Evolutionary conservation across 2,888 invertebrate genomes (phyloP), one percentile per base, ranked within the genome.

Genomic region (Helicoverpa assulta): DNA sequence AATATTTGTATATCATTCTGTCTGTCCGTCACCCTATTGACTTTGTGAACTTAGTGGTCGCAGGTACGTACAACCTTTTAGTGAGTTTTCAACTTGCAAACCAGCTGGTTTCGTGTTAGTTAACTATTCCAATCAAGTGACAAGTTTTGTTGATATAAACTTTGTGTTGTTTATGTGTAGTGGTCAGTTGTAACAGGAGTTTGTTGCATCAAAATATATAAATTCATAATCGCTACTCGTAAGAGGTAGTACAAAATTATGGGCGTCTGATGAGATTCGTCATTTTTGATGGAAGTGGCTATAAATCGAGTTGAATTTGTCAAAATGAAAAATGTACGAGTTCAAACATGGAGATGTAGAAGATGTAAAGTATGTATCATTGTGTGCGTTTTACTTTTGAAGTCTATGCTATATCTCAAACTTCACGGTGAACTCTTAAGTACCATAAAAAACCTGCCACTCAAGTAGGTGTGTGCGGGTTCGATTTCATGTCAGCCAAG

Each of bases 1-100:
- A 76, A 73, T 89, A 83, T 90, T 89, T 90, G 86, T 72, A 81
- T 83, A 88, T 87, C 89, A 83, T 89, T 89, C 71, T 60, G 65
- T 70, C 53, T 74, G 76, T 84, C 83, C 82, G 71, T 76, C 53
- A 51, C 6, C 51, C 58, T 79, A 72, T 85, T 85, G 81, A 86
- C 86, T 72, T 67, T 63, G 56, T 53, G 47, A 47, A 47, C 47
- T 40, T 29, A 16, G 71, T 66, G 64, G 66, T 57, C 67, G 62
- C 54, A 57, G 57, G 43, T 19, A 68, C 76, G 58, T 14, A 40
- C 16, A 59, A 16, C 62, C 54, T 67, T 74, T 77, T 70, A 80
- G 80, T 83, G 26, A 54, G 53, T 37, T 54, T 58, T 54, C 33
- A 53, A 51, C 70, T 51, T 8, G 53, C 26, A 50, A 54, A 51